Evolutionary conservation across 2,888 invertebrate genomes (phyloP).

Genomic region (Tenthredo distinguenda): DNA sequence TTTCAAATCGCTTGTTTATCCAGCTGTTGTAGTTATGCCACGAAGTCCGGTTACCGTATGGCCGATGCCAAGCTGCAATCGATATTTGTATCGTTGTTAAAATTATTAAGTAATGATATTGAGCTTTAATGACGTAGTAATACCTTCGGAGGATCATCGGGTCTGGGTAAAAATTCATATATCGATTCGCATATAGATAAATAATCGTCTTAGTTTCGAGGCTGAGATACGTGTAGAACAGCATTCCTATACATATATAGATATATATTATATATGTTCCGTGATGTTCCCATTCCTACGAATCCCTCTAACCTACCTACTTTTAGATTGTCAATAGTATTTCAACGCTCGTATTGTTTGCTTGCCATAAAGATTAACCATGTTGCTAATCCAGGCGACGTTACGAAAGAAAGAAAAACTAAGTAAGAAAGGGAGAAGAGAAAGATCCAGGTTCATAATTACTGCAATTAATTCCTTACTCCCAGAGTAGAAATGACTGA

Average conservation of each 20-base stretch:
- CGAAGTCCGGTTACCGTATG: neutral
- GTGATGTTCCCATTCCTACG: constrained; percentile 40
- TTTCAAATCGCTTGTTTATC: constrained; percentile 15
- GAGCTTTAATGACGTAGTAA: constrained; percentile 42
- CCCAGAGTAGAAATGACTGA: neutral
- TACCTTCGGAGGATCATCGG: neutral
- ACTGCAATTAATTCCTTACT: neutral
- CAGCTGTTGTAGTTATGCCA: neutral
- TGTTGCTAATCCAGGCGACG: neutral
- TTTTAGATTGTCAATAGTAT: constrained; percentile 44
- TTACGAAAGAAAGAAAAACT: neutral
- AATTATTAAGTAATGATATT: constrained; percentile 14
- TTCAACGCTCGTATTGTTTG: constrained; percentile 44
- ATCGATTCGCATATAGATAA: neutral
- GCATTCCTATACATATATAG: constrained; percentile 35
- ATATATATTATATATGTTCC: constrained; percentile 9
- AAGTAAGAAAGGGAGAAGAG: neutral
- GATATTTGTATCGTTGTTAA: constrained; percentile 24
- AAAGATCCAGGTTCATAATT: neutral
- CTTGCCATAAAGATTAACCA: constrained; percentile 49
- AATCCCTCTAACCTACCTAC: neutral
- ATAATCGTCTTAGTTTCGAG: constrained; percentile 44
- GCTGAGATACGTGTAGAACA: constrained; percentile 27
- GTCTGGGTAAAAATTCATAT: neutral
- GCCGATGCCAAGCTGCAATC: neutral